Percentiles rank a stretch among this genome's conserved stretches.
phyloP scores from a whole-genome alignment of 2,888 invertebrate genomes.

The Hanleya hanleyi region DNA sequence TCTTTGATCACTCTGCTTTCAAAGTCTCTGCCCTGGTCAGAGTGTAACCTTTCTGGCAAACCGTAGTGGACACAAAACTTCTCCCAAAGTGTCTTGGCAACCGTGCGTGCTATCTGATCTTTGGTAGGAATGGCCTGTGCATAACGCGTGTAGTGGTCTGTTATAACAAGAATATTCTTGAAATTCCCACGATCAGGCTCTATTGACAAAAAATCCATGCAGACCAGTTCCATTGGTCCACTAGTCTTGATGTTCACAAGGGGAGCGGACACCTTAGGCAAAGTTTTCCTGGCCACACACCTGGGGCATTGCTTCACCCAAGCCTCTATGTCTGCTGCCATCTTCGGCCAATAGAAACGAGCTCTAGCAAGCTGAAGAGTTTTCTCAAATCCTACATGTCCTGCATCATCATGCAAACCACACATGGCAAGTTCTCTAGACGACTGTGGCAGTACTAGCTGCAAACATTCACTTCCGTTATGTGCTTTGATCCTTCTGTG shows the following conservation, averaged over 20 bases:
- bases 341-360: background rate
- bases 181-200: slow-evolving; percentile 24
- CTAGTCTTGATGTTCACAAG: slow-evolving; percentile 10
- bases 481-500: background rate
- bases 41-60: slow-evolving; percentile 26
- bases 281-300: slow-evolving; percentile 20
- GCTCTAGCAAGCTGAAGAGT: background rate
- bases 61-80: slow-evolving; percentile 32
- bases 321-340: background rate
- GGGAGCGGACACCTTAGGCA: background rate
- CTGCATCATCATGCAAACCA: background rate
- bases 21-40: slow-evolving; percentile 34
- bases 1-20: slow-evolving; percentile 28
- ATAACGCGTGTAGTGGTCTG: slow-evolving; percentile 35
- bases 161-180: slow-evolving; percentile 33
- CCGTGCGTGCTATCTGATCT: slow-evolving; percentile 30
- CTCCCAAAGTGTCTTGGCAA: slow-evolving; percentile 30
- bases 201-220: slow-evolving; percentile 29
- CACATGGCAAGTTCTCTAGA: background rate
- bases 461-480: background rate
- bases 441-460: background rate
- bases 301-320: slow-evolving; percentile 7
- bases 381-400: background rate
- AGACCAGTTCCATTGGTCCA: slow-evolving; percentile 31
- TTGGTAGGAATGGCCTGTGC: slow-evolving; percentile 24